Evolutionary conservation across 2,797 vertebrate genomes (phyloP).

Genomic region (Pangasius djambal): DNA sequence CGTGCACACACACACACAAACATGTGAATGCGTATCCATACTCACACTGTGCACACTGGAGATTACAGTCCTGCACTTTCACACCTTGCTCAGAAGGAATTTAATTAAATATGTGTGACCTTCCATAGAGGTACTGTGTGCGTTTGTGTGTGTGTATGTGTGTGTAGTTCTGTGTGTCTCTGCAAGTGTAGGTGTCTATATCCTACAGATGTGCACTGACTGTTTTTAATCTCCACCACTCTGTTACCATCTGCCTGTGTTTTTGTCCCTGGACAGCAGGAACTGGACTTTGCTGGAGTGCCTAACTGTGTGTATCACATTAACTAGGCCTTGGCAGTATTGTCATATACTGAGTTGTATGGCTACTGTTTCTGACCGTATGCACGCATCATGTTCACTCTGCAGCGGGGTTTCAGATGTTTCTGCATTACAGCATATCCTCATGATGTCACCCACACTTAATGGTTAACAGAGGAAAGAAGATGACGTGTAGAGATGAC

Average conservation of each 20-base stretch:
- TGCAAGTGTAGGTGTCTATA: constrained; percentile 19
- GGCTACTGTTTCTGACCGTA: not conserved
- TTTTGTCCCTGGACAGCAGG: constrained; percentile 65
- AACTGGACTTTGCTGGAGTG: constrained; percentile 53
- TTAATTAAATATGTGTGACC: constrained; percentile 34
- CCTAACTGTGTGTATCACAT: constrained; percentile 49
- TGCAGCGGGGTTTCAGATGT: not conserved
- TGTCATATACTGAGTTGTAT: not conserved
- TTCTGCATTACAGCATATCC: constrained; percentile 6
- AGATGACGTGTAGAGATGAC: constrained; percentile 26
- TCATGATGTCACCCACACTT: constrained; percentile 2
- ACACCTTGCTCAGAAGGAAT: constrained; percentile 41
- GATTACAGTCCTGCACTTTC: constrained; percentile 31
- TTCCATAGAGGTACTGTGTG: constrained; percentile 18
- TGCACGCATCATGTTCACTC: not conserved
- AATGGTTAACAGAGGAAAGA: constrained; percentile 40
- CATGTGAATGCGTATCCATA: not conserved
- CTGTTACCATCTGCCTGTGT: constrained; percentile 68
- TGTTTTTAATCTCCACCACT: constrained; percentile 61
- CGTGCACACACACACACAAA: not conserved
- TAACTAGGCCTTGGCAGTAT: not conserved
- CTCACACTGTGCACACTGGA: not conserved
- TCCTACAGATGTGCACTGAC: constrained; percentile 65
- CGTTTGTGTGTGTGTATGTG: constrained; percentile 3
- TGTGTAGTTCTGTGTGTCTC: constrained; percentile 25